Conservation (phyloP, 2,888 invertebrate genomes). For the Clitarchus hookeri region DNA sequence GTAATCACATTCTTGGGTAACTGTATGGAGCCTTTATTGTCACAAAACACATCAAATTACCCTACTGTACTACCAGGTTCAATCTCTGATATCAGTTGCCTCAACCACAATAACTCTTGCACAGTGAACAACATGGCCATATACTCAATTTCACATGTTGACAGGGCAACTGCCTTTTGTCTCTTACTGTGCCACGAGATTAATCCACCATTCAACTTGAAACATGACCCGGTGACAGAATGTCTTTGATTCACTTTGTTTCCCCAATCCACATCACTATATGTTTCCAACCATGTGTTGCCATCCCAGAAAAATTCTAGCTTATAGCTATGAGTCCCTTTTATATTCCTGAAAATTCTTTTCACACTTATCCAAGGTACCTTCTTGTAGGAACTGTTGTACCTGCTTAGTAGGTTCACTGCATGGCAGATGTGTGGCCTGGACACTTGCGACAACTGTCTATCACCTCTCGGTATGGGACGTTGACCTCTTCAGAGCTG, state of each 20-base stretch:
- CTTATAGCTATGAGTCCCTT: not conserved
- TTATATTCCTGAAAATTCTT: not conserved
- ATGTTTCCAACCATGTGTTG: not conserved
- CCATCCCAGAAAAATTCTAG: not conserved
- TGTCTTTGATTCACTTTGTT: not conserved
- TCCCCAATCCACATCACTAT: not conserved
- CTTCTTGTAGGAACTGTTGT: not conserved
- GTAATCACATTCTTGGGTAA: not conserved
- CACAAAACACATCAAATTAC: not conserved
- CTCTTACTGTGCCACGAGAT: conserved; percentile 2
- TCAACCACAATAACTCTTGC: not conserved
- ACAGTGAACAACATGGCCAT: not conserved
- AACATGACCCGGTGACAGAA: not conserved
- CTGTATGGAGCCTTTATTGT: not conserved
- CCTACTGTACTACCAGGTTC: not conserved
- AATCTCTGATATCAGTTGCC: not conserved
- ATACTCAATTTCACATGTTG: not conserved
- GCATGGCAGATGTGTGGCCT: not conserved
- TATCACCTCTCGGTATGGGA: not conserved
- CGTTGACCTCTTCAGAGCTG: not conserved
- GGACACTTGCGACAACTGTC: not conserved
- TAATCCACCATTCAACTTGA: not conserved
- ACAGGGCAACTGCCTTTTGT: not conserved
- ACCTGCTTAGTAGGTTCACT: not conserved
- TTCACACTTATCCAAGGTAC: not conserved